Conservation (phyloP, 2,113 vertebrate species). For the Chelonoidis abingdonii region DNA sequence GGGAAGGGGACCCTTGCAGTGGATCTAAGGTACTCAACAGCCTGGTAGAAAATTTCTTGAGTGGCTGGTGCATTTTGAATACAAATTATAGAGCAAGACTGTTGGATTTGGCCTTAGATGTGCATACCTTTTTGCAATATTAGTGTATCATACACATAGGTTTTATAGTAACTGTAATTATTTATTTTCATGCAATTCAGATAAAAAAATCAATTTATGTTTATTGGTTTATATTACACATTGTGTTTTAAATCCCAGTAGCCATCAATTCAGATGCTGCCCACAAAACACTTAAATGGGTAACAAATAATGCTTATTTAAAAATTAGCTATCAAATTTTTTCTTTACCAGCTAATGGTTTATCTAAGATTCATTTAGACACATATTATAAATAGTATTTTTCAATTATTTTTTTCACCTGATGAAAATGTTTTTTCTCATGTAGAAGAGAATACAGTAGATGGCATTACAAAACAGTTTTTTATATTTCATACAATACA, state of each 20-base stretch:
- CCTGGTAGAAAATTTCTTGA: background rate
- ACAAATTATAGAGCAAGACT: background rate
- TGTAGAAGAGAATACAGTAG: background rate
- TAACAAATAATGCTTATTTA: background rate
- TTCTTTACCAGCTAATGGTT: background rate
- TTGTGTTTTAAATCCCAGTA: background rate
- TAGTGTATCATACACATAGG: background rate
- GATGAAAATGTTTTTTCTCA: background rate
- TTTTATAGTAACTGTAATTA: background rate
- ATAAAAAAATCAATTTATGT: background rate
- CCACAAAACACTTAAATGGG: background rate
- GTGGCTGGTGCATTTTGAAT: background rate
- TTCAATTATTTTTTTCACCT: background rate
- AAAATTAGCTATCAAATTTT: constrained; percentile 10
- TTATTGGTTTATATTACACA: background rate
- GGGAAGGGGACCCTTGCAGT: constrained; percentile 53
- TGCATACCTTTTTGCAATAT: background rate
- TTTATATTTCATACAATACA: background rate
- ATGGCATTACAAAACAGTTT: background rate
- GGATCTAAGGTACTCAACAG: constrained; percentile 29
- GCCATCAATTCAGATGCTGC: constrained; percentile 3
- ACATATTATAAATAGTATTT: background rate
- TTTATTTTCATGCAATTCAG: background rate
- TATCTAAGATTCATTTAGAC: background rate
- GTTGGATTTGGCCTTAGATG: background rate